Conservation (phyloP, 2,797 vertebrate species). For the Rhinichthys osculus region DNA sequence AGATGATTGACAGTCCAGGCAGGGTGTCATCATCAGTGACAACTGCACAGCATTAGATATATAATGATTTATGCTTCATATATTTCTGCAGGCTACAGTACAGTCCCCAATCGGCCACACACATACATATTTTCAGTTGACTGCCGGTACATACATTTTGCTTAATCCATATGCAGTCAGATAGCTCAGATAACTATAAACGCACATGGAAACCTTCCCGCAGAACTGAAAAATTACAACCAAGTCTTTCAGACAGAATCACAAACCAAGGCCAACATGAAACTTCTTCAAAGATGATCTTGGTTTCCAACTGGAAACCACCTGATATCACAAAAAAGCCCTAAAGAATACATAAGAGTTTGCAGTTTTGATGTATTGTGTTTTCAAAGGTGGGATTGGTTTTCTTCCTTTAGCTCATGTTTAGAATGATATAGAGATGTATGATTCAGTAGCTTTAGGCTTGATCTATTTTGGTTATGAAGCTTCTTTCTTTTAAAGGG, state of each 20-base stretch:
- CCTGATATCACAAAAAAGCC: background rate
- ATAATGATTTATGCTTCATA: background rate
- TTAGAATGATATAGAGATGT: background rate
- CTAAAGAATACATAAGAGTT: background rate
- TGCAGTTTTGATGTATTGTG: background rate
- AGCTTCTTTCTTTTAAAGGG: background rate
- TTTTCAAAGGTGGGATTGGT: slow-evolving; percentile 1
- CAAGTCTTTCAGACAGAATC: background rate
- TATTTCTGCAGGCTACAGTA: background rate
- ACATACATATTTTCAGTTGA: background rate
- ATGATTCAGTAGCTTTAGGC: background rate
- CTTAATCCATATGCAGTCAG: background rate
- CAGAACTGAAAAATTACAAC: background rate
- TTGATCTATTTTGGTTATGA: background rate
- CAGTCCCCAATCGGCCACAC: background rate
- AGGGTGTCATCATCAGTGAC: background rate
- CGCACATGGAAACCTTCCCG: background rate
- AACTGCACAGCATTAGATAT: background rate
- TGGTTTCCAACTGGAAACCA: background rate
- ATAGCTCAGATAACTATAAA: background rate
- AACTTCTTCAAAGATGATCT: background rate
- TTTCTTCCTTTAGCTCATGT: background rate
- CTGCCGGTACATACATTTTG: background rate
- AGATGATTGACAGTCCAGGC: background rate
- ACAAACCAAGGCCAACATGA: background rate